Evolutionary conservation across 2,888 invertebrate species (phyloP), one percentile per base, ranked within the genome.

Genomic region (Dolichomitus sp.): DNA sequence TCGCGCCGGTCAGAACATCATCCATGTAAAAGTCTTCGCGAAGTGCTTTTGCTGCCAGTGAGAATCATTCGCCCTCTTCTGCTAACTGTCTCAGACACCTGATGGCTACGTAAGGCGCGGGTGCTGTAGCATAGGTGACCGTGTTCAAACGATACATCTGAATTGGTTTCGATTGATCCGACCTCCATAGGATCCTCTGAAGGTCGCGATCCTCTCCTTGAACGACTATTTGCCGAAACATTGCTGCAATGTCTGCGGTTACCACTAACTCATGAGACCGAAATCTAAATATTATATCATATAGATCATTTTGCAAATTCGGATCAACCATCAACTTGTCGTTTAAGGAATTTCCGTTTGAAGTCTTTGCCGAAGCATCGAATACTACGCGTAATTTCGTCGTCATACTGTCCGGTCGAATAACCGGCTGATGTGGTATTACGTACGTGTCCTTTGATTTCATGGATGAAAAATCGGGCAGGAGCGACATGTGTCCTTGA

Each of bases 81-180:
- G 86, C 87, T 17, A 89, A 42, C 69, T 88, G 84, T 11, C 86
- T 77, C 7, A 90, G 50, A 19, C 83, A 81, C 23, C 87, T 17
- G 2, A 86, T 83, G 1, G 89, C 86, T 1, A 86, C 57, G 65
- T 75, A 89, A 3, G 89, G 88, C 7, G 87, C 87, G 7, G 85
- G 48, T 1, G 76, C 50, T 40, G 69, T 59, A 4, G 80, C 84
- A 50, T 84, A 84, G 1, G 81, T 85, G 12, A 85, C 65, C 14
- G 74, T 81, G 30, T 80, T 76, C 14, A 80, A 52, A 61, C 27
- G 45, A n/a, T 68, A 85, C 4, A 48, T 69, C 42, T 54, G 40
- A 23, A 81, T 52, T 6, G 61, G n/a, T 12, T 72, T 63, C 4
- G 69, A 33, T 23, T 68, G 70, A 19, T 61, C 48, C 17, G 33